Percentiles rank a stretch among this genome's conserved stretches.
Evolutionary conservation across 2,797 vertebrate species (phyloP).

Genomic region (Leptoclinus maculatus): DNA sequence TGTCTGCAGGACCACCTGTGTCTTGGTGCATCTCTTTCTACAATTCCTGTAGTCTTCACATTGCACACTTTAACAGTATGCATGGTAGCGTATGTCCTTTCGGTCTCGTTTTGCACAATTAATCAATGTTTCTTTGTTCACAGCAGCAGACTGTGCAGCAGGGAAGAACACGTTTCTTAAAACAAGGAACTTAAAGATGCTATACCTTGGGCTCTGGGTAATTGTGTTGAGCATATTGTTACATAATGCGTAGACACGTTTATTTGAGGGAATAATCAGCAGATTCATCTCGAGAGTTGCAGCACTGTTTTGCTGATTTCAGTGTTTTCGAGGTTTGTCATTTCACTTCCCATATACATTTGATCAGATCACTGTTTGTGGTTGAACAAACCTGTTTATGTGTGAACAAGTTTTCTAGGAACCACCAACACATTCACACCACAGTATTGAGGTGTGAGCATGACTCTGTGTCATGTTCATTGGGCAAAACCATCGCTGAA

Average conservation of each 20-base stretch:
- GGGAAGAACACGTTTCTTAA: background rate
- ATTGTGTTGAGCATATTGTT: background rate
- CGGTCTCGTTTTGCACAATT: background rate
- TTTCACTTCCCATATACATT: background rate
- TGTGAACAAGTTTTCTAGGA: background rate
- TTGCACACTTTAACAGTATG: background rate
- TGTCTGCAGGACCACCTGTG: conserved; percentile 12
- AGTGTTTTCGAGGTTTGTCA: background rate
- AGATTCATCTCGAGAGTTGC: background rate
- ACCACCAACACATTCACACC: background rate
- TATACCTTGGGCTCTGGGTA: background rate
- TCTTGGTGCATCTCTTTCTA: background rate
- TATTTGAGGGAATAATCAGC: background rate
- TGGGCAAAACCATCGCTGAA: background rate
- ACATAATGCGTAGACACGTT: background rate
- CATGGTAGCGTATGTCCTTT: background rate
- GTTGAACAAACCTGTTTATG: background rate
- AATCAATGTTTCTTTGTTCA: background rate
- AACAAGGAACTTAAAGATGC: background rate
- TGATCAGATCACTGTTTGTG: background rate
- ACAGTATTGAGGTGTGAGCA: background rate
- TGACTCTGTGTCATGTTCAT: background rate
- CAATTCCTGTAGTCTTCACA: background rate
- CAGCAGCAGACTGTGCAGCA: background rate
- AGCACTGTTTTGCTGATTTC: background rate